A percentile compares a stretch with the other conserved stretches of the same genome.
Evolutionary conservation across 2,113 vertebrate species (phyloP).

Genomic region (Saiga tatarica): DNA sequence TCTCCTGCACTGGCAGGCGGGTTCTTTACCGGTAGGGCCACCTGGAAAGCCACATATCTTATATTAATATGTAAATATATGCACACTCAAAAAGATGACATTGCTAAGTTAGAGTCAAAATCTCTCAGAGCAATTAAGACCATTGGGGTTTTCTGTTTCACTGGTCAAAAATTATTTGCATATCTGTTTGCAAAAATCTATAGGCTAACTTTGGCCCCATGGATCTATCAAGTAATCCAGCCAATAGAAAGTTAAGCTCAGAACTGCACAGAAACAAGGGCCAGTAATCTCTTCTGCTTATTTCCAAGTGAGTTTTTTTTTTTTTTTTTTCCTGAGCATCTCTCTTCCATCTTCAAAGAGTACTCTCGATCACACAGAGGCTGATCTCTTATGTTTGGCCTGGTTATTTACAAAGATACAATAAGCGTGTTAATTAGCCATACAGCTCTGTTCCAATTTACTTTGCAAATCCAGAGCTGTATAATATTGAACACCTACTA

Average conservation of each 20-base stretch:
- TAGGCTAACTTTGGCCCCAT: not conserved
- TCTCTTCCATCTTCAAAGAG: not conserved
- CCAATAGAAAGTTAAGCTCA: not conserved
- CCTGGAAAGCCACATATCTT: not conserved
- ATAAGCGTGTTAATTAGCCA: not conserved
- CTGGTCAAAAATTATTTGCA: not conserved
- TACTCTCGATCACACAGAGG: not conserved
- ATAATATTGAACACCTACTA: not conserved
- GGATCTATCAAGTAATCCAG: not conserved
- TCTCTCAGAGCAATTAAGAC: not conserved
- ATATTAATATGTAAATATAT: not conserved
- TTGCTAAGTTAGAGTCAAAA: not conserved
- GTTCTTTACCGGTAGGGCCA: not conserved
- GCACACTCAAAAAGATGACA: not conserved
- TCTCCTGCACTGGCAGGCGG: accelerated
- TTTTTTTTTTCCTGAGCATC: not conserved
- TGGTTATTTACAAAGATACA: slow-evolving; percentile 11
- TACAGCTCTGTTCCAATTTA: not conserved
- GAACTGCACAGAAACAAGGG: not conserved
- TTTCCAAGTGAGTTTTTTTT: not conserved
- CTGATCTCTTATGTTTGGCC: not conserved
- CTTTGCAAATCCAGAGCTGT: not conserved
- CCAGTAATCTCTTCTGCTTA: not conserved
- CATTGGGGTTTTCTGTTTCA: not conserved
- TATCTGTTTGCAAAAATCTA: not conserved